Conservation (phyloP, 2,888 invertebrate species). For the Drosophila paramelanica region DNA sequence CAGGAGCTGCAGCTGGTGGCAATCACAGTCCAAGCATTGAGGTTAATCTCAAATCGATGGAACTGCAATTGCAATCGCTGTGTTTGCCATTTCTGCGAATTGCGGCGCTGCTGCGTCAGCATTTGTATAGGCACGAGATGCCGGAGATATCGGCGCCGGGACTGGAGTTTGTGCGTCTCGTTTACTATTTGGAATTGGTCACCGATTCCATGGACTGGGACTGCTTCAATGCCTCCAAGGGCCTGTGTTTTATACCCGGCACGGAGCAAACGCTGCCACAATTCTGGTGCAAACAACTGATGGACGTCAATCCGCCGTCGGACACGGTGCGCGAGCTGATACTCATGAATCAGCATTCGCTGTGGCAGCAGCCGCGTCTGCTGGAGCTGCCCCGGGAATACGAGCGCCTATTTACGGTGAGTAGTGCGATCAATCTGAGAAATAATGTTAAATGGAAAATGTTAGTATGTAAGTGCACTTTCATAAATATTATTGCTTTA, state of each 20-base stretch:
- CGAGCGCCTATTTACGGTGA: constrained; percentile 94
- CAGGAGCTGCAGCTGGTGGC: constrained; percentile 20
- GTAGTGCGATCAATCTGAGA: constrained; percentile 22
- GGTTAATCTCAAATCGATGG: constrained; percentile 84
- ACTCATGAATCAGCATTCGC: constrained; percentile 89
- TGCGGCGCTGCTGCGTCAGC: constrained; percentile 92
- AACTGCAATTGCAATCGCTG: constrained; percentile 89
- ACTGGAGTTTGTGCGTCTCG: constrained; percentile 91
- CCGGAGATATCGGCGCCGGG: constrained; percentile 88
- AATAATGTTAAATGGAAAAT: too few species aligned
- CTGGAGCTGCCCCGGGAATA: constrained; percentile 95
- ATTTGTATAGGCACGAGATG: constrained; percentile 91
- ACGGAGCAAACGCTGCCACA: constrained; percentile 86
- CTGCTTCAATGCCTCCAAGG: constrained; percentile 88
- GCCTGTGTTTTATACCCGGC: constrained; percentile 87
- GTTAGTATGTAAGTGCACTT: too few species aligned
- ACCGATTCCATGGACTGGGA: constrained; percentile 89
- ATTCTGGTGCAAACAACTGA: constrained; percentile 90
- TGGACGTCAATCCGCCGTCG: constrained; percentile 85
- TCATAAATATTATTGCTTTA: too few species aligned
- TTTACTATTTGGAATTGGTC: constrained; percentile 91
- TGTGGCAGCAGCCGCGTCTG: constrained; percentile 93
- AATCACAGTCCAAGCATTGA: constrained; percentile 45
- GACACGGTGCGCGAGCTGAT: constrained; percentile 87
- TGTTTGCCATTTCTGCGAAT: constrained; percentile 94